Conservation (phyloP, 2,797 vertebrate genomes). For the Bradypodion pumilum region DNA sequence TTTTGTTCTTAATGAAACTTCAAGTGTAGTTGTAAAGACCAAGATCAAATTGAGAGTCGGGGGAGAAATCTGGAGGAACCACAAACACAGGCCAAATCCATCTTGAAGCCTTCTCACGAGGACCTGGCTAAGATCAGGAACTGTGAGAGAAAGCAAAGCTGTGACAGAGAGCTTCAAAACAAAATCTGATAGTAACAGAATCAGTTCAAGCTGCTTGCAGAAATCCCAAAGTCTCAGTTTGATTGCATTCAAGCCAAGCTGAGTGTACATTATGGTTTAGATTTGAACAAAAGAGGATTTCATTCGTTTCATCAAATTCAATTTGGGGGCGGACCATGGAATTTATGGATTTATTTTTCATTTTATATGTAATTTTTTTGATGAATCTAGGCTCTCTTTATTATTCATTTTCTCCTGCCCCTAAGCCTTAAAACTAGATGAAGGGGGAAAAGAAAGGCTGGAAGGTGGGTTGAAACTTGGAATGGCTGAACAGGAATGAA, state of each 20-base stretch:
- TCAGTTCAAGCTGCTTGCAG: conserved; percentile 63
- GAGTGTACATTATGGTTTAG: neutral
- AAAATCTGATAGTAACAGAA: conserved; percentile 73
- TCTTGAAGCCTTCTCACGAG: conserved; percentile 72
- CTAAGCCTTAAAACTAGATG: neutral
- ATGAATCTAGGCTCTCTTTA: neutral
- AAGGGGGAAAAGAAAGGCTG: neutral
- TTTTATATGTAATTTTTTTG: neutral
- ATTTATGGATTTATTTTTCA: neutral
- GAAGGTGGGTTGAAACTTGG: conserved; percentile 11
- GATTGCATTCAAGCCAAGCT: conserved; percentile 87
- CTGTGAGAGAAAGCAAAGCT: conserved; percentile 84
- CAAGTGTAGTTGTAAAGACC: neutral
- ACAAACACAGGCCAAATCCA: neutral
- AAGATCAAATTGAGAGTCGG: neutral
- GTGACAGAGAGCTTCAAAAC: conserved; percentile 82
- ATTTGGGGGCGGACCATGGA: neutral
- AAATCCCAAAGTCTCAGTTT: conserved; percentile 81
- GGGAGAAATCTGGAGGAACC: neutral
- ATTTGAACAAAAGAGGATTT: neutral
- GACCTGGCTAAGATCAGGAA: conserved; percentile 85
- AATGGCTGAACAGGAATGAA: conserved; percentile 35
- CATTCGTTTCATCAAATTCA: too few relatives aligned
- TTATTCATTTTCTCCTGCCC: neutral
- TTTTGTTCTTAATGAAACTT: neutral